phyloP scores from a whole-genome alignment of 2,888 invertebrate species.

The Bombyx huttoni region DNA sequence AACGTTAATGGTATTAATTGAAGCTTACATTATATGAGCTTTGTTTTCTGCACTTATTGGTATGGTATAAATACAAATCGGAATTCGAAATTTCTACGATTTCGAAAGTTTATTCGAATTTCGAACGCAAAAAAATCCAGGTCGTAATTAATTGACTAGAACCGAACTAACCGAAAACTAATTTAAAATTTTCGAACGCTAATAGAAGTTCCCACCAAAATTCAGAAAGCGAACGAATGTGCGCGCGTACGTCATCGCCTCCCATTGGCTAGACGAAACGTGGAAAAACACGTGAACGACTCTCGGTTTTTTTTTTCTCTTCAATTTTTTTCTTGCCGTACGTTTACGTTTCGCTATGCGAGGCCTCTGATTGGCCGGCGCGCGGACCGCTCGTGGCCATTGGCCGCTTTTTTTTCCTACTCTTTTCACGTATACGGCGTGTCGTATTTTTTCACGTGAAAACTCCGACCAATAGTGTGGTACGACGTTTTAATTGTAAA shows the following conservation, averaged over 20 bases:
- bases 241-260: constrained; percentile 23
- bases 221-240: constrained; percentile 10
- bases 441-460: constrained; percentile 54
- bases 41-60: too few relatives aligned
- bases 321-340: constrained; percentile 54
- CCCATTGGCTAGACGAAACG: constrained; percentile 52
- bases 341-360: constrained; percentile 50
- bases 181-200: not conserved
- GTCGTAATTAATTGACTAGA: not conserved
- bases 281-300: constrained; percentile 60
- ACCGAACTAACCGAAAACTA: not conserved
- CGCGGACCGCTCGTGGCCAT: constrained; percentile 33
- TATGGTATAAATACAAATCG: too few relatives aligned
- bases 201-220: not conserved
- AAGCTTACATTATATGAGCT: too few relatives aligned
- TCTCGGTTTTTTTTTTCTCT: constrained; percentile 15
- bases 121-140: not conserved
- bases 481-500: constrained; percentile 59
- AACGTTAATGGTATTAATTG: not conserved
- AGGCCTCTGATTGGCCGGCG: constrained; percentile 42
- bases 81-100: not conserved
- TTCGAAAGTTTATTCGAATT: not conserved
- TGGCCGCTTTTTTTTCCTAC: constrained; percentile 58
- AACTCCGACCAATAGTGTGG: constrained; percentile 55
- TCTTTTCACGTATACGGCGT: constrained; percentile 62